Base-by-base conservation (phyloP, 1,140 invertebrate species). In the Alviniconcha marisindica region DNA sequence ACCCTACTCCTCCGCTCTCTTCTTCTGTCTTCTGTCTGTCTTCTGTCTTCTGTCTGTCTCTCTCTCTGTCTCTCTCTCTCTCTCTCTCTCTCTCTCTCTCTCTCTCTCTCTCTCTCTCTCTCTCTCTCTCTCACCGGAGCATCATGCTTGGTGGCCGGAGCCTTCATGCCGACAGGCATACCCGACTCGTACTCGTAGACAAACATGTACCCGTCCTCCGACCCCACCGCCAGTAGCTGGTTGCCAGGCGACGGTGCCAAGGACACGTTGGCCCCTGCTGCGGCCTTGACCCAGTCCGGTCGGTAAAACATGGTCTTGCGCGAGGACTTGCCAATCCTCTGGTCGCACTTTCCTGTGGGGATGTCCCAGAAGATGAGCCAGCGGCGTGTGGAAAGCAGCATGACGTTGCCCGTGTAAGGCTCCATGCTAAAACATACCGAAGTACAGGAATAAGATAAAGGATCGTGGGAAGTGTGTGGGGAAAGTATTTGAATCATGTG, bases 181-280 rank as follows among this genome's bases (percentile, higher is more conserved):
- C 90, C 90, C 36, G 85, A 74, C 54, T 88, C 85, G 1, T 82
- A 48, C 40, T 85, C 83, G 51, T 90, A 90, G 15, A 89, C 84
- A 69, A 90, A 85, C 42, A 90, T 56, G 74, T 88, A 91, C 14
- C 90, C 90, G 84, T 91, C 90, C 69, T 90, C 87, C 40, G 89
- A 90, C 1, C 90, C 90, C 40, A 87, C 74, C 15, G 86, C 88
- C 24, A 89, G 33, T 24, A 84, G 86, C 12, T 83, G 69, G 1
- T 85, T 83, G 73, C 84, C 66, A 1, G 40, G 36, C 15, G 86
- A 86, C 10, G 74, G 84, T 28, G 78, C 77, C n/a, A 89, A 76
- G 33, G 80, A 54, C 24, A 74, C 81, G 79, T 84, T 88, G 12
- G 80, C 77, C 12, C 89, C 89, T 28, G 76, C 77, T 38, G 84